phyloP scores from a whole-genome alignment of 2,888 invertebrate species.

The Eumacrocentrus americanus region DNA sequence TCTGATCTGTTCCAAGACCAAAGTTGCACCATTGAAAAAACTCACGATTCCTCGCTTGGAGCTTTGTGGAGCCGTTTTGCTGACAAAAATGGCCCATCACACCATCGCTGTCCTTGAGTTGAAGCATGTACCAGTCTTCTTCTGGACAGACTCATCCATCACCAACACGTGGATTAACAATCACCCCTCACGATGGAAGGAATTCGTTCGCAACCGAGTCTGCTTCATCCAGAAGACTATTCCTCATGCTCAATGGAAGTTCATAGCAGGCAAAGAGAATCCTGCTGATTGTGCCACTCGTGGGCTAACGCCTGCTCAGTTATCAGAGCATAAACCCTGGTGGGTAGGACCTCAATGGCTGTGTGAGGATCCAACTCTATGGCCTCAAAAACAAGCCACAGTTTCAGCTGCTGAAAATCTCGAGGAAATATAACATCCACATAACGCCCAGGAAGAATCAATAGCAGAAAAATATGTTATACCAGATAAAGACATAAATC shows the following conservation, averaged over 20 bases:
- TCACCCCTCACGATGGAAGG: slow-evolving; percentile 34
- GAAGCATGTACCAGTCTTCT: background rate
- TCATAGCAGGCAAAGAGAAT: slow-evolving; percentile 19
- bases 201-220: slow-evolving; percentile 34
- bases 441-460: no score
- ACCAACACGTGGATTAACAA: slow-evolving; percentile 23
- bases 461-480: no score
- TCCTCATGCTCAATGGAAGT: background rate
- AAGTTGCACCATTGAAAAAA: slow-evolving; percentile 35
- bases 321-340: background rate
- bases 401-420: no score
- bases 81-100: slow-evolving; percentile 19
- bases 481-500: no score
- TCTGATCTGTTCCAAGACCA: slow-evolving; percentile 30
- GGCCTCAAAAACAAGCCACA: no score
- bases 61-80: slow-evolving; percentile 32
- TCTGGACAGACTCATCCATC: slow-evolving; percentile 26
- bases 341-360: slow-evolving; percentile 25
- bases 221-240: slow-evolving; percentile 30
- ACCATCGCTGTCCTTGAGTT: background rate
- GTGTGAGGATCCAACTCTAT: background rate
- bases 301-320: slow-evolving; percentile 12
- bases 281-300: slow-evolving; percentile 22
- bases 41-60: slow-evolving; percentile 39
- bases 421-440: no score